Percentiles rank a stretch among this genome's conserved stretches.
phyloP scores from a whole-genome alignment of 2,113 vertebrate species.

The Gyps fulvus region DNA sequence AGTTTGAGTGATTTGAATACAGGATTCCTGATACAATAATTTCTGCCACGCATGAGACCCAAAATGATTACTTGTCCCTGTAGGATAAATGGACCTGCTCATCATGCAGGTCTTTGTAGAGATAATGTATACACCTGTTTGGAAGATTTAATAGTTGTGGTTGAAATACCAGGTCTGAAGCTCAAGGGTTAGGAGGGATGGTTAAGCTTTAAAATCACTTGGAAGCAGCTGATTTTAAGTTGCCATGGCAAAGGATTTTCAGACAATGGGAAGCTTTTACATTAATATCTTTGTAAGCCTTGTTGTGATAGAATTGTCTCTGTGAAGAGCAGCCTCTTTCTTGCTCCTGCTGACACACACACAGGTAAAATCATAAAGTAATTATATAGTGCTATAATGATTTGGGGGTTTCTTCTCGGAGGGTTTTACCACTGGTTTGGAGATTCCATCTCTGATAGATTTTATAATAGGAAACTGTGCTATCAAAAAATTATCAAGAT shows the following conservation, averaged over 20 bases:
- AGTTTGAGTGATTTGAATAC: conserved; percentile 52
- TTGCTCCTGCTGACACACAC: conserved; percentile 54
- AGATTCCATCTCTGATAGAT: conserved; percentile 48
- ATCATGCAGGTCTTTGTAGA: conserved; percentile 55
- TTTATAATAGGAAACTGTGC: conserved; percentile 36
- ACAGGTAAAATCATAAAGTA: conserved; percentile 72
- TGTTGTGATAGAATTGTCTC: conserved; percentile 71
- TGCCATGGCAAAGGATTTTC: conserved; percentile 76
- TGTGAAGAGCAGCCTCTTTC: conserved; percentile 56
- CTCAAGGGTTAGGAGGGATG: conserved; percentile 36
- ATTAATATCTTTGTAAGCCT: conserved; percentile 66
- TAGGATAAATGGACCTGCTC: conserved; percentile 54
- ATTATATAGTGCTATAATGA: conserved; percentile 68
- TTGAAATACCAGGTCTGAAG: conserved; percentile 46
- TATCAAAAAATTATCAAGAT: conserved; percentile 45
- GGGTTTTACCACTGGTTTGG: conserved; percentile 30
- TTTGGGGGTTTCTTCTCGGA: conserved; percentile 48
- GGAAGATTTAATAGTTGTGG: conserved; percentile 32
- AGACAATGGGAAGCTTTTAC: conserved; percentile 73
- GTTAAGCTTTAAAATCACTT: conserved; percentile 72
- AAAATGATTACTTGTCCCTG: conserved; percentile 20
- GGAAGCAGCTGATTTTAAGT: conserved; percentile 72
- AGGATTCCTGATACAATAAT: conserved; percentile 50
- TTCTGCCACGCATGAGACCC: not conserved
- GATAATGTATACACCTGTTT: conserved; percentile 51